These are phyloP conservation scores for Gavia stellata DNA, from an alignment of 2,113 vertebrate species.

Conservation along the genomic window DNA sequence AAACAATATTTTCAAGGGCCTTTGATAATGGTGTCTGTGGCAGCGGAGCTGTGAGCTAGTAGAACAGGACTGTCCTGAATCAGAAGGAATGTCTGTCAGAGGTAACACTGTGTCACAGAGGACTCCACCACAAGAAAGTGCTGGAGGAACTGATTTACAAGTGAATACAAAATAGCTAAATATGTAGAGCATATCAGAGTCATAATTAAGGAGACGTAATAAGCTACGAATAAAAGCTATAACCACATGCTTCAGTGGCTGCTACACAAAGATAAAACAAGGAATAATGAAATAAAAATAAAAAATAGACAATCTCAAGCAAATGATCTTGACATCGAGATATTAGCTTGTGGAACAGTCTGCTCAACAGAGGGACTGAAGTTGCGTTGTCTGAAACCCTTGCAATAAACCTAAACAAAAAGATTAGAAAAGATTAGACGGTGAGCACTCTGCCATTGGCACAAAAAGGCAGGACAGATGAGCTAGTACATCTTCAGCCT, in stretches of 20 bases:
- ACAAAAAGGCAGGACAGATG: neutral
- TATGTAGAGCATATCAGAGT: neutral
- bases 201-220: neutral
- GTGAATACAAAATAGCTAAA: neutral
- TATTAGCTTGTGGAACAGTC: neutral
- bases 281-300: neutral
- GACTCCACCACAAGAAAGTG: neutral
- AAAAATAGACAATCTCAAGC: neutral
- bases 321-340: neutral
- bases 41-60: fast-evolving
- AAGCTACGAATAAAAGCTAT: neutral
- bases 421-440: neutral
- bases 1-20: neutral
- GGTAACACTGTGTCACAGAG: neutral
- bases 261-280: neutral
- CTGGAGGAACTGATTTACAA: neutral
- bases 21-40: neutral
- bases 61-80: neutral
- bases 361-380: neutral
- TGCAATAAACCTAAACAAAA: neutral
- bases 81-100: neutral
- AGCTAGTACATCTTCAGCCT: neutral
- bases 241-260: neutral
- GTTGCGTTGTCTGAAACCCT: neutral
- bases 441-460: neutral